Percentiles rank a stretch among this genome's conserved stretches.
Evolutionary conservation across 2,888 invertebrate genomes (phyloP).

Genomic region (Monochamus alternatus): DNA sequence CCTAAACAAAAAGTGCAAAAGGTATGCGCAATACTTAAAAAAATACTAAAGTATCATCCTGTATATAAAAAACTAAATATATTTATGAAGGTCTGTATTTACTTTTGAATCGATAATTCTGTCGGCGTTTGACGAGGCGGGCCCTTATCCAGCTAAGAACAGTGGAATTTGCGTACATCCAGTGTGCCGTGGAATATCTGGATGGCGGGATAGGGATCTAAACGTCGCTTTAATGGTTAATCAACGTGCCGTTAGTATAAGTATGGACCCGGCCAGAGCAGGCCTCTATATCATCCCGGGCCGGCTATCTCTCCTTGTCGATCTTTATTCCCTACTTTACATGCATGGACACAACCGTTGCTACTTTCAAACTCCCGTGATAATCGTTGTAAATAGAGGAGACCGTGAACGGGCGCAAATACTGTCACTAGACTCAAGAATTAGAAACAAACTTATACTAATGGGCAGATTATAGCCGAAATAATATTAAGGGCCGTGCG

Average conservation of each 20-base stretch:
- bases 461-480: too few relatives aligned
- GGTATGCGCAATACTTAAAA: too few relatives aligned
- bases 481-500: too few relatives aligned
- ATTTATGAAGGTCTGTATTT: too few relatives aligned
- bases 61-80: too few relatives aligned
- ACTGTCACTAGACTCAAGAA: not conserved
- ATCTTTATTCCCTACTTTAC: constrained; percentile 37
- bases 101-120: not conserved
- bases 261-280: constrained; percentile 39
- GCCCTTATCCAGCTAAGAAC: not conserved
- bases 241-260: constrained; percentile 52
- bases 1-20: too few relatives aligned
- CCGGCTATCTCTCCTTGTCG: constrained; percentile 36
- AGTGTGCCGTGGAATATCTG: constrained; percentile 33
- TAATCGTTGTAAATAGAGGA: constrained; percentile 11
- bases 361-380: constrained; percentile 18
- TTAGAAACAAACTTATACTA: not conserved
- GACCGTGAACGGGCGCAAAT: not conserved
- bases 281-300: constrained; percentile 35
- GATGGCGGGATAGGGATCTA: constrained; percentile 50
- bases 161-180: constrained; percentile 5
- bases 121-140: constrained; percentile 12
- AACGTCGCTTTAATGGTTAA: constrained; percentile 54
- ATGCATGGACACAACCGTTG: constrained; percentile 29
- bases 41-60: too few relatives aligned